phyloP scores from a whole-genome alignment of 2,797 vertebrate genomes.

The Bradypodion ventrale region DNA sequence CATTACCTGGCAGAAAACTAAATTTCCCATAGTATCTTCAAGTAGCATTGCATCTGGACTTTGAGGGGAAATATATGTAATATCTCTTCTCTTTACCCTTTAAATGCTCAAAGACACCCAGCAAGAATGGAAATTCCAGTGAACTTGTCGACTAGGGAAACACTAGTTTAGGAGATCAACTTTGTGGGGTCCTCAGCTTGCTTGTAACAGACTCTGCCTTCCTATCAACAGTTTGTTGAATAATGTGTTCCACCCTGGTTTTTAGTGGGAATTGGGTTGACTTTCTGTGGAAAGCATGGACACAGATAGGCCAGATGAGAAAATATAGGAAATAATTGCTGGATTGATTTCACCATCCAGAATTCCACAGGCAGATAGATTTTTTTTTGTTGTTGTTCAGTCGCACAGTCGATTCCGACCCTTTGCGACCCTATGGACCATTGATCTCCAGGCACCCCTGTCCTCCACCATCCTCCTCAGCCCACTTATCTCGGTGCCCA shows the following conservation, averaged over 20 bases:
- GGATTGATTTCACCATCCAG: too few relatives aligned
- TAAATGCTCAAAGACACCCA: background rate
- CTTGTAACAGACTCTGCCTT: background rate
- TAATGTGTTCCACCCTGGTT: background rate
- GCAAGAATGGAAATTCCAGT: background rate
- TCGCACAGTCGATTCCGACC: too few relatives aligned
- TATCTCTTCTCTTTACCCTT: background rate
- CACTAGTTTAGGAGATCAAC: too few relatives aligned
- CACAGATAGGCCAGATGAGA: background rate
- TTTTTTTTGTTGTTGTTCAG: too few relatives aligned
- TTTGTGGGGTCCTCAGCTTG: background rate
- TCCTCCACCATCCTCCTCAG: too few relatives aligned
- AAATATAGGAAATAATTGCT: too few relatives aligned
- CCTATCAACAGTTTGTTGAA: background rate
- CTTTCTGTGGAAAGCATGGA: background rate
- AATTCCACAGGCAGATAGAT: too few relatives aligned
- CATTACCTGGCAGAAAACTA: too few relatives aligned
- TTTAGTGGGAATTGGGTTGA: background rate
- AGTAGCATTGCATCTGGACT: background rate
- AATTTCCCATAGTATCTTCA: background rate
- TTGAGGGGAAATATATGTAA: background rate
- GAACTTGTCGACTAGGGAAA: too few relatives aligned
- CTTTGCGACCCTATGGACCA: too few relatives aligned
- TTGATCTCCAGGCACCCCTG: too few relatives aligned
- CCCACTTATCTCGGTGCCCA: too few relatives aligned